Percentiles rank a stretch among this genome's conserved stretches.
These are phyloP conservation scores for Acromyrmex echinatior DNA, from an alignment of 1,140 invertebrate genomes.

Conservation along the genomic window DNA sequence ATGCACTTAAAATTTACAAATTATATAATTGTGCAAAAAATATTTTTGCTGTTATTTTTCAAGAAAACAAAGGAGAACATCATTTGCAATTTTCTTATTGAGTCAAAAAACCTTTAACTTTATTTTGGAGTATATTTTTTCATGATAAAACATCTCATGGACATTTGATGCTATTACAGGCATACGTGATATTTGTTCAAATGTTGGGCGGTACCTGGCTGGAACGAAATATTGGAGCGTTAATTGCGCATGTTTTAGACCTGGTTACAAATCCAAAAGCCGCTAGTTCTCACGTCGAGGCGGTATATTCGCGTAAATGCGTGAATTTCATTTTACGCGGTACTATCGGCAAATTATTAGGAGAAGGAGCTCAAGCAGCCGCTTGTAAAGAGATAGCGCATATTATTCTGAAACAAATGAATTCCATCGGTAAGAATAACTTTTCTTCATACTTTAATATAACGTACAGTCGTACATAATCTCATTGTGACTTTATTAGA, in stretches of 20 bases:
- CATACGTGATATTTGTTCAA: constrained; percentile 97
- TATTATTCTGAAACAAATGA: constrained; percentile 97
- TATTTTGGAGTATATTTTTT: constrained; percentile 26
- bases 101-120: not conserved
- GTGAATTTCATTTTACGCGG: constrained; percentile 98
- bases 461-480: not conserved
- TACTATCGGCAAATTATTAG: constrained; percentile 96
- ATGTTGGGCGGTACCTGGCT: constrained; percentile 97
- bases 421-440: constrained; percentile 90
- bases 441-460: constrained; percentile 17
- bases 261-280: constrained; percentile 97
- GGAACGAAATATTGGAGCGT: constrained; percentile 95
- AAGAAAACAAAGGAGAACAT: not conserved
- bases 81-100: not conserved
- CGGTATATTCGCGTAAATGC: constrained; percentile 98
- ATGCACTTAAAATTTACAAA: not conserved
- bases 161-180: constrained; percentile 87
- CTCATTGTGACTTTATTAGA: constrained; percentile 85
- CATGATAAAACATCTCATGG: constrained; percentile 21
- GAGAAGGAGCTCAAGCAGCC: constrained; percentile 98
- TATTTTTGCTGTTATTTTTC: not conserved
- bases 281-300: constrained; percentile 97
- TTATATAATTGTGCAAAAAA: not conserved
- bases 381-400: constrained; percentile 98
- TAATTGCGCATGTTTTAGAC: constrained; percentile 96